A percentile compares a stretch with the other conserved stretches of the same genome.
phyloP scores from a whole-genome alignment of 2,888 invertebrate genomes.

The Drosophila paramelanica region DNA sequence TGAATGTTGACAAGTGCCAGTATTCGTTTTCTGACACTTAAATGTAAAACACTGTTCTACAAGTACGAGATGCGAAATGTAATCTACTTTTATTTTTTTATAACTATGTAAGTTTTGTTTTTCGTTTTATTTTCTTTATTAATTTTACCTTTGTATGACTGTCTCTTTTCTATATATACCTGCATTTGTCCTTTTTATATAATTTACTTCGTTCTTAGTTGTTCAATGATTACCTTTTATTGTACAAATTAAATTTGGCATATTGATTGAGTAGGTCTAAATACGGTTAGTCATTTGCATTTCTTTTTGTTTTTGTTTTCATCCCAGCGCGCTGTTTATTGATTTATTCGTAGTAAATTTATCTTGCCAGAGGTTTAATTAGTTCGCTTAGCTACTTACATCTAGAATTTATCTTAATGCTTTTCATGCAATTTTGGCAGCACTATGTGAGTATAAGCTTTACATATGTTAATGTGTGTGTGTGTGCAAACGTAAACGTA shows the following conservation, averaged over 20 bases:
- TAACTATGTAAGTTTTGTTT: constrained; percentile 21
- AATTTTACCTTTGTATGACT: constrained; percentile 33
- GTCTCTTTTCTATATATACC: constrained; percentile 62
- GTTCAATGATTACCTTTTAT: constrained; percentile 31
- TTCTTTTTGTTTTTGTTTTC: background rate
- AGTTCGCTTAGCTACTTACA: constrained; percentile 73
- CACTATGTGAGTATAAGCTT: constrained; percentile 66
- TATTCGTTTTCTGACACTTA: constrained; percentile 15
- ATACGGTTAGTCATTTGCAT: constrained; percentile 16
- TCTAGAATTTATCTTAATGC: constrained; percentile 59
- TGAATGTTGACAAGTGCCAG: constrained; percentile 12
- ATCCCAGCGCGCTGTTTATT: constrained; percentile 14
- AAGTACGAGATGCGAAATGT: constrained; percentile 53
- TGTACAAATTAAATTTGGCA: constrained; percentile 68
- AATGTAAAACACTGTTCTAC: constrained; percentile 39
- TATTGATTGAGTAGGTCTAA: constrained; percentile 70
- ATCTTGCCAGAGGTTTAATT: constrained; percentile 37
- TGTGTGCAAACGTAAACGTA: background rate
- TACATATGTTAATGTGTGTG: constrained; percentile 47
- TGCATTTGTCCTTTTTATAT: constrained; percentile 75
- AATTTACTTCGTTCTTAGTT: constrained; percentile 36
- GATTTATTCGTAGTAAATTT: constrained; percentile 27
- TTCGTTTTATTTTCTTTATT: constrained; percentile 1
- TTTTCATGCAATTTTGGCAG: constrained; percentile 69
- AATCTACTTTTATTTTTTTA: constrained; percentile 33